A percentile compares a stretch with the other conserved stretches of the same genome.
Conservation (phyloP, 2,888 invertebrate species). For the Hirudinaria manillensis region DNA sequence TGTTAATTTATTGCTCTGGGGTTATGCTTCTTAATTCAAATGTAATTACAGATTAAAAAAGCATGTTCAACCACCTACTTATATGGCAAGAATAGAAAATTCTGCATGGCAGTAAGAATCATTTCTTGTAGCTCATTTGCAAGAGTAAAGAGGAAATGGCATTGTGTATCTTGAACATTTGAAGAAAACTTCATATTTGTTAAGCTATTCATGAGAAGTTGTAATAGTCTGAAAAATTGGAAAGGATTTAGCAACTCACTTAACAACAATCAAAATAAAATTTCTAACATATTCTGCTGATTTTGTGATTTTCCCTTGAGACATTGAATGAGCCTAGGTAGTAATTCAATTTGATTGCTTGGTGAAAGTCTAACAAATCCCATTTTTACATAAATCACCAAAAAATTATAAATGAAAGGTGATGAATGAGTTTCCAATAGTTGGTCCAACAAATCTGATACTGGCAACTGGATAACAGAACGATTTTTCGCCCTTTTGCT, state of each 20-base stretch:
- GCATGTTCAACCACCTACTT: conserved; percentile 59
- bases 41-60: too few relatives aligned
- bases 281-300: conserved; percentile 72
- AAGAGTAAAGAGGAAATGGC: conserved; percentile 66
- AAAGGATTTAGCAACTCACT: background rate
- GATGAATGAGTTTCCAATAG: conserved; percentile 73
- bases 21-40: background rate
- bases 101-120: conserved; percentile 71
- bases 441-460: conserved; percentile 72
- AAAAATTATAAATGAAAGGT: conserved; percentile 78
- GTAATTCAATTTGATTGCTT: conserved; percentile 69
- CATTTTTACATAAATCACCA: conserved; percentile 85
- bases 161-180: conserved; percentile 62
- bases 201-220: conserved; percentile 73
- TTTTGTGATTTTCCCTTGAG: conserved; percentile 74
- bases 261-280: background rate
- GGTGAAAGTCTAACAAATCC: conserved; percentile 76
- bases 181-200: conserved; percentile 67
- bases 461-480: conserved; percentile 75
- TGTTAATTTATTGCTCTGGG: background rate
- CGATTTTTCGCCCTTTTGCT: conserved; percentile 82
- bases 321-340: conserved; percentile 70
- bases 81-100: conserved; percentile 77
- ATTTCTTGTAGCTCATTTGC: conserved; percentile 65
- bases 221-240: conserved; percentile 62